phyloP scores from a whole-genome alignment of 2,797 vertebrate genomes.

The Oceanodroma leucorhoa region DNA sequence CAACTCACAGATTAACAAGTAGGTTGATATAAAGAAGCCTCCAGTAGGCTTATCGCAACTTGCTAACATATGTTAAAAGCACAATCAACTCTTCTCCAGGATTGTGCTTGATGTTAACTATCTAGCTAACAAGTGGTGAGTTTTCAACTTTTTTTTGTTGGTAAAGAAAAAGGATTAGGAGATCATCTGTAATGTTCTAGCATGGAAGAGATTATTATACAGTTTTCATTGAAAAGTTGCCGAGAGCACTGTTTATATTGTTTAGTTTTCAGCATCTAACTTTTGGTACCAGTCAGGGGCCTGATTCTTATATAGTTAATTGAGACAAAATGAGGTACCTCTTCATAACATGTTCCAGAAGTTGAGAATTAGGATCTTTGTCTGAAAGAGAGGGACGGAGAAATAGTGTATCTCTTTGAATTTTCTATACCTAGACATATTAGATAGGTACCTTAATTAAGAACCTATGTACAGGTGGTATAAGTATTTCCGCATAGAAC shows the following conservation, averaged over 20 bases:
- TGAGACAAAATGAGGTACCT: not conserved
- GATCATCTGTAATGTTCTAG: not conserved
- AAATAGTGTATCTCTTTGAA: not conserved
- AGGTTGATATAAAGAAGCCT: not conserved
- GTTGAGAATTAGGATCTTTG: not conserved
- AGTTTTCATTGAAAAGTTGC: not conserved
- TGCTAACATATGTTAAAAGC: not conserved
- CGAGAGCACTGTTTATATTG: not conserved
- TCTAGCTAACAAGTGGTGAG: not conserved
- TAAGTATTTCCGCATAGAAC: not conserved
- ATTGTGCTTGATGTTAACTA: not conserved
- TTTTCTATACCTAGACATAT: not conserved
- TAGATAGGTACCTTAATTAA: not conserved
- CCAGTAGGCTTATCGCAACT: not conserved
- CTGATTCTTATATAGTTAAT: not conserved
- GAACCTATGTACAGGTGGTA: not conserved
- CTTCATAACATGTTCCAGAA: not conserved
- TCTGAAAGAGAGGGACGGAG: not conserved
- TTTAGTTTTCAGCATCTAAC: not conserved
- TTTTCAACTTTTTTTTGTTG: not conserved
- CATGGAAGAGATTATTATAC: not conserved
- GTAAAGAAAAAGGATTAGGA: not conserved
- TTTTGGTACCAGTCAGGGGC: not conserved
- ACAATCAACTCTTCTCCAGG: not conserved
- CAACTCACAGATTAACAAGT: not conserved